Base-by-base conservation (phyloP, 2,888 invertebrate species). In the Iselma pallidipennis region DNA sequence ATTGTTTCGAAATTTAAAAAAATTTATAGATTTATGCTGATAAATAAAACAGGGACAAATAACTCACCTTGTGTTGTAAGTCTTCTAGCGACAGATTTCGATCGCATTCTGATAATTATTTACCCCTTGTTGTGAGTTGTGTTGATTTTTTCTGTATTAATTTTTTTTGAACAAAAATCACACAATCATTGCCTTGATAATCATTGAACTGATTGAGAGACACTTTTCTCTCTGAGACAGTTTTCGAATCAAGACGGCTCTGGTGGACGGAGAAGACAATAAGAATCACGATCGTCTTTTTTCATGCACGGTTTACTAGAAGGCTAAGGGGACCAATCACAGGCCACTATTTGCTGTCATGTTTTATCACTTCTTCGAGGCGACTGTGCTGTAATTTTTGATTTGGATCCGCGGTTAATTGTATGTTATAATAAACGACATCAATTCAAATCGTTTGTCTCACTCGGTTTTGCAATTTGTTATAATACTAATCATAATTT, bases 81-180 rank as follows among this genome's bases (percentile, higher is more conserved):
- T 81, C 86, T 87, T 82, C 89, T 86, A 74, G 89, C 89, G 73
- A 89, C 87, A 76, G 89, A 88, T 82, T 89, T 89, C 72, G 87
- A 88, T 84, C 89, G 87, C 89, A 89, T 89, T 83, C 85, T 82
- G 81, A 72, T 66, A 65, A 58, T 58, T 62, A 52, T 58, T 55
- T 9, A 48, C 14, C 48, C 14, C 48, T 14, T 19, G 48, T 9
- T 6, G 6, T 14, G 48, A 6, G 5, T 12, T 12, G 28, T 7
- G 37, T 21, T 26, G 14, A 28, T 10, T 10, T 25, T n/a, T 29
- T 55, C 67, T 61, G 70, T 69, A 71, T 68, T 73, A 75, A 75
- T 76, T n/a, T n/a, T n/a, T n/a, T n/a, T n/a, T n/a, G n/a, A n/a
- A n/a, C n/a, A n/a, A n/a, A n/a, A n/a, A n/a, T n/a, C n/a, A n/a